Evolutionary conservation across 2,113 vertebrate species (phyloP), one percentile per base, ranked within the genome.

Genomic region (Edolisoma coerulescens): DNA sequence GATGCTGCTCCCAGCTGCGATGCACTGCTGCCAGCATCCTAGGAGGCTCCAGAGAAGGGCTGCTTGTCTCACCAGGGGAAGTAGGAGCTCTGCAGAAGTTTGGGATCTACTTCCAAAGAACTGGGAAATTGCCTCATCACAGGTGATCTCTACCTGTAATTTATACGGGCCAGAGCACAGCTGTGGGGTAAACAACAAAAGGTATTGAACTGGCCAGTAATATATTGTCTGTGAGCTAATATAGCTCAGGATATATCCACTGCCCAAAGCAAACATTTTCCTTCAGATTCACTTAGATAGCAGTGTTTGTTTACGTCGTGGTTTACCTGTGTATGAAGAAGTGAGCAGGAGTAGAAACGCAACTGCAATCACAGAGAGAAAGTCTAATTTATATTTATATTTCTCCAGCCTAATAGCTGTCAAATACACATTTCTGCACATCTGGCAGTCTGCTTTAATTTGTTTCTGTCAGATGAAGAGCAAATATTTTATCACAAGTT

Each of bases 361-460:
- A 89, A 82, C 35, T 60, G 65, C 87, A 87, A 86, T 63, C 74
- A 59, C 45, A 81, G 64, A 74, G 6, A 96, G 47, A 71, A 94
- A 96, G 79, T 87, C 74, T 56, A 59, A 73, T 60, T 90, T 67
- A 84, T 82, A 90, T 93, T 93, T 96, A 78, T 84, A 93, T 89
- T 93, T 70, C 27, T 83, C 41, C 67, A 93, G 32, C 16, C 47
- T 87, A 70, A 91, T 57, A 93, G 61, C 78, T 88, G 78, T 86
- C 65, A 95, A 90, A 87, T 59, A 52, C 12, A 60, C 1, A 0
- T 68, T 89, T 89, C 77, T 94, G 80, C 49, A 53, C 4, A 33
- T 76, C 30, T 37, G 32, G 45, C 64, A 56, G 69, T 63, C 71
- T 84, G n/a, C 35, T 54, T 93, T 94, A 73, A 90, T 92, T 87